phyloP scores from a whole-genome alignment of 2,797 vertebrate genomes.

The Falco novaeseelandiae region DNA sequence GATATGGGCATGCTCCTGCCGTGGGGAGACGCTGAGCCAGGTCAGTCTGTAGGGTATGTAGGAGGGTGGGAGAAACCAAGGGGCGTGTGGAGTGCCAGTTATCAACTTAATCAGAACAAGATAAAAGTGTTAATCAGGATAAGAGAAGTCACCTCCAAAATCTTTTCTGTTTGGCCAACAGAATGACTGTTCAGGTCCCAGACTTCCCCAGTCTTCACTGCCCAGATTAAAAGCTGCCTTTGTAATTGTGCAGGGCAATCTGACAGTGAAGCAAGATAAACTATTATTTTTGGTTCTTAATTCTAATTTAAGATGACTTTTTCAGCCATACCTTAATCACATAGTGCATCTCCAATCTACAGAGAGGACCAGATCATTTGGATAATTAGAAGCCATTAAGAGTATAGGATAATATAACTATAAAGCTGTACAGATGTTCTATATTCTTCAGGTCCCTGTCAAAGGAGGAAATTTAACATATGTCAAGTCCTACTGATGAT shows the following conservation, averaged over 20 bases:
- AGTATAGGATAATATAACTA: conserved; percentile 1
- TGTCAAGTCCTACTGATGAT: neutral
- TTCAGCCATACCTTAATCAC: conserved; percentile 44
- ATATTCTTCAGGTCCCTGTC: conserved; percentile 4
- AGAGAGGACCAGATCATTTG: conserved; percentile 48
- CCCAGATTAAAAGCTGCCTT: neutral
- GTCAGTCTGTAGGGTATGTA: neutral
- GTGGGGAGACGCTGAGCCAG: neutral
- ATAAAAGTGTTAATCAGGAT: neutral
- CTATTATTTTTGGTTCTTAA: conserved; percentile 20
- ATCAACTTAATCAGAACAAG: neutral
- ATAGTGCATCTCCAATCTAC: neutral
- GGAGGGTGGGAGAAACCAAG: neutral
- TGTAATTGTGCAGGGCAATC: neutral
- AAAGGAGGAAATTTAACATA: conserved; percentile 34
- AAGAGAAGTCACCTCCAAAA: neutral
- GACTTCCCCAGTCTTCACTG: neutral
- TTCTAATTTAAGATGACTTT: conserved; percentile 43
- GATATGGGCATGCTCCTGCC: neutral
- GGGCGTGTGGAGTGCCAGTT: neutral
- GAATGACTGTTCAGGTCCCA: neutral
- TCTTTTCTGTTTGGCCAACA: neutral
- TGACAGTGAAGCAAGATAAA: neutral
- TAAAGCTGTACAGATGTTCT: conserved; percentile 43
- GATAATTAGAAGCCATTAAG: conserved; percentile 59